Evolutionary conservation across 2,888 invertebrate species (phyloP).

Genomic region (Abrostola triplasia): DNA sequence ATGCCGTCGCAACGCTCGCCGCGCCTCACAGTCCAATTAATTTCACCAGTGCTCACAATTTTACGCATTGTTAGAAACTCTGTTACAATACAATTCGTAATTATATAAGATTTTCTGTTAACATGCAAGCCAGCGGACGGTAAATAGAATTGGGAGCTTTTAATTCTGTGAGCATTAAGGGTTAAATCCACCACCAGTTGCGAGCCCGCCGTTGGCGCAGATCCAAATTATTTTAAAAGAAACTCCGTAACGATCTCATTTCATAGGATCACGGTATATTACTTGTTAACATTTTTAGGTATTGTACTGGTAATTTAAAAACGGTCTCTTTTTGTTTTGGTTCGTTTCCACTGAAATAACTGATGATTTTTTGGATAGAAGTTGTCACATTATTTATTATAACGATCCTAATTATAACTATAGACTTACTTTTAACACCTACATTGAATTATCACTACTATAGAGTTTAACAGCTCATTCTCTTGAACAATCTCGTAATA

Average conservation of each 20-base stretch:
- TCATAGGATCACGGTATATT: constrained; percentile 56
- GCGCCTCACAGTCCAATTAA: constrained; percentile 36
- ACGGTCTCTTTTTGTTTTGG: constrained; percentile 39
- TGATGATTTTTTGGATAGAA: background rate
- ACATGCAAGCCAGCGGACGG: constrained; percentile 62
- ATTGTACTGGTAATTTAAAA: constrained; percentile 45
- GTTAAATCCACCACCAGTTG: constrained; percentile 84
- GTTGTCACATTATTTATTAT: background rate
- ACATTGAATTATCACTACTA: no score
- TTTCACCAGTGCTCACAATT: constrained; percentile 25
- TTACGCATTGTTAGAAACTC: constrained; percentile 32
- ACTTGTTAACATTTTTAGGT: constrained; percentile 54
- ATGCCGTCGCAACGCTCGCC: constrained; percentile 17
- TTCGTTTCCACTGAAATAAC: constrained; percentile 7
- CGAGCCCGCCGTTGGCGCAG: constrained; percentile 74
- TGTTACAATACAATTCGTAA: constrained; percentile 20
- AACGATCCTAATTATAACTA: background rate
- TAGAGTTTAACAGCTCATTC: no score
- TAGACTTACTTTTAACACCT: background rate
- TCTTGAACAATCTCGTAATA: no score
- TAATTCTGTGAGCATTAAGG: constrained; percentile 75
- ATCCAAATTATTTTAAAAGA: constrained; percentile 86
- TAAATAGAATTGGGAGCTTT: constrained; percentile 74
- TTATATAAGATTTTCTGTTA: constrained; percentile 47
- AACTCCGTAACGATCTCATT: constrained; percentile 77